Evolutionary conservation across 2,888 invertebrate genomes (phyloP).

Genomic region (Fragum sueziense): DNA sequence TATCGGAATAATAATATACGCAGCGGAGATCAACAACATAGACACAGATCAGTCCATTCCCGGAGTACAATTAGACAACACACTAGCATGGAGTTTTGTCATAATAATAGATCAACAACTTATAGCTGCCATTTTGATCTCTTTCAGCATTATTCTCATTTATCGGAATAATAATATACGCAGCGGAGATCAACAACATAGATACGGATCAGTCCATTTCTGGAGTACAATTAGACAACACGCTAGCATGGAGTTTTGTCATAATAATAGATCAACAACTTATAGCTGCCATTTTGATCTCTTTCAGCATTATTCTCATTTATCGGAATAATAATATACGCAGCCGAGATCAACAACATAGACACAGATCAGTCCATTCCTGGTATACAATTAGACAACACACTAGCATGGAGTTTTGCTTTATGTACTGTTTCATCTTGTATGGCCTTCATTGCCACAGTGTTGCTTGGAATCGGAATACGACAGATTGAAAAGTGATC

Average conservation of each 20-base stretch:
- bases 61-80: slow-evolving; percentile 5
- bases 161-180: slow-evolving; percentile 55
- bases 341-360: slow-evolving; percentile 37
- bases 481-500: background rate
- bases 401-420: slow-evolving; percentile 52
- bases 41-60: background rate
- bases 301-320: slow-evolving; percentile 53
- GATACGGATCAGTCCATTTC: no score
- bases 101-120: no score
- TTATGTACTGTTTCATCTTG: slow-evolving; percentile 41
- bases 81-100: slow-evolving; percentile 52
- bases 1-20: slow-evolving; percentile 57
- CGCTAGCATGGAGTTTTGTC: no score
- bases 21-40: slow-evolving; percentile 37
- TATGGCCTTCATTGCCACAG: slow-evolving; percentile 37
- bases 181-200: slow-evolving; percentile 38
- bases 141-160: slow-evolving; percentile 54
- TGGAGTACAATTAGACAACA: no score
- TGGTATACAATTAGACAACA: slow-evolving; percentile 8
- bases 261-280: no score
- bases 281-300: background rate
- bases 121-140: no score
- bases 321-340: slow-evolving; percentile 57
- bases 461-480: slow-evolving; percentile 42
- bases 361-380: background rate